Conservation (phyloP, 1,140 invertebrate genomes). For the Trypoxylus dichotomus region DNA sequence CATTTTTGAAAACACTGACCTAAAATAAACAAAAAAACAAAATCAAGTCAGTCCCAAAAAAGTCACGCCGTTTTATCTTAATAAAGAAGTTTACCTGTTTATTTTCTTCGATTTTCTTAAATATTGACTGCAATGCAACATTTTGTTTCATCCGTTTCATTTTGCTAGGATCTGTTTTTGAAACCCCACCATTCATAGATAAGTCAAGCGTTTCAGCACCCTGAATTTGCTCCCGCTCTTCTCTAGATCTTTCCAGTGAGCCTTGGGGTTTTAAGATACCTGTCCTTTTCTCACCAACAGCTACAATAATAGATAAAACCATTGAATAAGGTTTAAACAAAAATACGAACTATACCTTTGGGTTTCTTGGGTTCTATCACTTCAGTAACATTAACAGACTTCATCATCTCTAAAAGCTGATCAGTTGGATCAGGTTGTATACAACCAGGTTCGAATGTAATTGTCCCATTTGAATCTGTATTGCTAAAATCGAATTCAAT, state of each 20-base stretch:
- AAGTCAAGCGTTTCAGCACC: conserved; percentile 30
- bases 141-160: conserved; percentile 50
- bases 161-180: conserved; percentile 30
- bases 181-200: background rate
- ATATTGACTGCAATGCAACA: conserved; percentile 68
- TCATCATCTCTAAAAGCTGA: conserved; percentile 52
- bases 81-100: no score
- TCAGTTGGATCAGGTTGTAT: conserved; percentile 52
- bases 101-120: conserved; percentile 63
- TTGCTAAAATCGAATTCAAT: conserved; percentile 38
- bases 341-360: conserved; percentile 34
- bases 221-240: conserved; percentile 54
- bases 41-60: no score
- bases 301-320: conserved; percentile 39
- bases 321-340: background rate
- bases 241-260: conserved; percentile 63
- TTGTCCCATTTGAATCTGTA: conserved; percentile 31
- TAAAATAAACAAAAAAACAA: no score
- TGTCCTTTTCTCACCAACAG: conserved; percentile 58
- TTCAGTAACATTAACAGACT: conserved; percentile 47
- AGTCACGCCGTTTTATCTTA: no score
- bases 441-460: conserved; percentile 48
- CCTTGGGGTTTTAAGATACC: conserved; percentile 73
- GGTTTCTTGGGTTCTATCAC: conserved; percentile 30
- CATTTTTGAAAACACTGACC: no score